phyloP scores from a whole-genome alignment of 2,888 invertebrate species.

The Lamellibrachia columna region DNA sequence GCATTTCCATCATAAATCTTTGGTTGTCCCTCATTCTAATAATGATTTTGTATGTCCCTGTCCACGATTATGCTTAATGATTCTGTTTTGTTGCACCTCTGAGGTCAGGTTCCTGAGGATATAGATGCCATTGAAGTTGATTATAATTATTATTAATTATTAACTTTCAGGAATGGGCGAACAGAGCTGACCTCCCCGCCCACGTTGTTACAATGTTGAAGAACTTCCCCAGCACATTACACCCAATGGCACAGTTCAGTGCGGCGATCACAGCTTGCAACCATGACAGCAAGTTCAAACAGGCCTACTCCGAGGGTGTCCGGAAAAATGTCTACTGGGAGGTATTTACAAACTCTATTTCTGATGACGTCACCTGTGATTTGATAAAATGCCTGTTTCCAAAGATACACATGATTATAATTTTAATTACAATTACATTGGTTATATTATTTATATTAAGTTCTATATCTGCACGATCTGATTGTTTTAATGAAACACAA shows the following conservation, averaged over 20 bases:
- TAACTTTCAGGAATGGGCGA: conserved; percentile 82
- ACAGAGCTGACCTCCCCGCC: conserved; percentile 86
- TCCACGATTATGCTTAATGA: no score
- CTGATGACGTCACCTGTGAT: conserved; percentile 46
- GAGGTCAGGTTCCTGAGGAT: not conserved
- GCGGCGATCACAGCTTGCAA: conserved; percentile 91
- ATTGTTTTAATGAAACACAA: no score
- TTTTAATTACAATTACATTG: not conserved
- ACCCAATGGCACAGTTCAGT: conserved; percentile 94
- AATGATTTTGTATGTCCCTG: no score
- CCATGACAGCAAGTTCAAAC: conserved; percentile 90
- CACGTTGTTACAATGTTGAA: conserved; percentile 94
- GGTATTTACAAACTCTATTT: conserved; percentile 37
- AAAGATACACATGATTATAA: not conserved
- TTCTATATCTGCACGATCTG: not conserved
- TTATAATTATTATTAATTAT: no score
- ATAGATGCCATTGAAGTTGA: not conserved
- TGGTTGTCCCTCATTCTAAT: no score
- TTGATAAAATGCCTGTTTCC: not conserved
- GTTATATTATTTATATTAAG: not conserved
- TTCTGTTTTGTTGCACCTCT: no score
- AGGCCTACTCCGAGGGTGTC: conserved; percentile 88
- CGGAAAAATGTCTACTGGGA: conserved; percentile 93
- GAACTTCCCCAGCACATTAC: conserved; percentile 87
- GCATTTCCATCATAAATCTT: no score